Percentiles rank a stretch among this genome's conserved stretches.
Evolutionary conservation across 2,888 invertebrate genomes (phyloP).

Genomic region (Xylota segnis): DNA sequence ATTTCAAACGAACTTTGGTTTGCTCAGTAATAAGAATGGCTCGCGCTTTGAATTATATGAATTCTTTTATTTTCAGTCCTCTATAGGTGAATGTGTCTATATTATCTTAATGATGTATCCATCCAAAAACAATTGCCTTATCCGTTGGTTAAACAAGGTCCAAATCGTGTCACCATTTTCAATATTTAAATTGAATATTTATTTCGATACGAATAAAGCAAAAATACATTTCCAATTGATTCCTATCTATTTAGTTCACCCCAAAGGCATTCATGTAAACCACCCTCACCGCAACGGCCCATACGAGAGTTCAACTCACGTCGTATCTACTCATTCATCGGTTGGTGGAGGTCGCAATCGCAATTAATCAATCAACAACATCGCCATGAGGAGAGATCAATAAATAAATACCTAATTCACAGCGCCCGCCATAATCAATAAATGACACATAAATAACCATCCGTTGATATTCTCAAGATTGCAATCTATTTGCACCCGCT

Average conservation of each 20-base stretch:
- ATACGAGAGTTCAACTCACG: not conserved
- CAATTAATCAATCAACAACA: conserved; percentile 70
- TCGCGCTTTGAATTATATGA: too few relatives aligned
- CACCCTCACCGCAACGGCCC: not conserved
- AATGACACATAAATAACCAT: conserved; percentile 28
- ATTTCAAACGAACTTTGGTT: too few relatives aligned
- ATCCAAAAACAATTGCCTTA: not conserved
- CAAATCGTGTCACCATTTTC: not conserved
- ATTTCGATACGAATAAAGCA: conserved; percentile 6
- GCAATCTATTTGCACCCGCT: not conserved
- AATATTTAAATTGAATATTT: conserved; percentile 35
- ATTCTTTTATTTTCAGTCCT: too few relatives aligned
- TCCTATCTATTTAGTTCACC: conserved; percentile 43
- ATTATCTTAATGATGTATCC: too few relatives aligned
- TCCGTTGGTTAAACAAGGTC: not conserved
- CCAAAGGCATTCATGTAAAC: conserved; percentile 33
- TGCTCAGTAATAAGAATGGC: too few relatives aligned
- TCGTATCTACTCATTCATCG: conserved; percentile 30
- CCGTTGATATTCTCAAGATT: conserved; percentile 19
- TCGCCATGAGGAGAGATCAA: conserved; percentile 51
- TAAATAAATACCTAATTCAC: conserved; percentile 57
- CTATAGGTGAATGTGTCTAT: too few relatives aligned
- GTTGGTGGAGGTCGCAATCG: conserved; percentile 39
- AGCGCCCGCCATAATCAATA: conserved; percentile 53
- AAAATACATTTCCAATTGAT: not conserved